These are phyloP conservation scores for Spodoptera picta DNA, from an alignment of 2,888 invertebrate species.

Conservation along the genomic window DNA sequence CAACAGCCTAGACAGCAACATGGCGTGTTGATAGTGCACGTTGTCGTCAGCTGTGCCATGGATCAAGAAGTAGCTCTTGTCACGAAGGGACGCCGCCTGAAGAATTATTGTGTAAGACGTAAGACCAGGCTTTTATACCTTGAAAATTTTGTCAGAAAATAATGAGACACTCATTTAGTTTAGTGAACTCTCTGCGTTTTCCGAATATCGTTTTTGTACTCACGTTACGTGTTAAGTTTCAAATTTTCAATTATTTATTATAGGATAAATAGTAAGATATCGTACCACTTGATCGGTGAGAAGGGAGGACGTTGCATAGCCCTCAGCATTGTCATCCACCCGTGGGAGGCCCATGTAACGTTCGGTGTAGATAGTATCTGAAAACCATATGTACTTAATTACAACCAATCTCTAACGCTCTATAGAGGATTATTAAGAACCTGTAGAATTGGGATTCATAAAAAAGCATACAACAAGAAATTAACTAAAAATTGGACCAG, in stretches of 20 bases:
- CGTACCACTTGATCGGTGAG: slow-evolving; percentile 88
- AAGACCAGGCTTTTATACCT: too few species aligned
- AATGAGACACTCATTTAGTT: too few species aligned
- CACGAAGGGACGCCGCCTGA: slow-evolving; percentile 81
- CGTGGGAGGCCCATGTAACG: slow-evolving; percentile 97
- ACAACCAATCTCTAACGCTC: background rate
- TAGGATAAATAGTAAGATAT: background rate
- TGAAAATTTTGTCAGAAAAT: too few species aligned
- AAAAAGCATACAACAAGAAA: too few species aligned
- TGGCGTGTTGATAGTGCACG: slow-evolving; percentile 99
- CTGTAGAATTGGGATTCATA: too few species aligned
- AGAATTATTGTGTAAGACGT: background rate
- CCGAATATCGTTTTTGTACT: too few species aligned
- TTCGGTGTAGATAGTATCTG: slow-evolving; percentile 99
- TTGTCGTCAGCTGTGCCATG: slow-evolving; percentile 99
- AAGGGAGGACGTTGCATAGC: slow-evolving; percentile 93
- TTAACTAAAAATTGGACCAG: too few species aligned
- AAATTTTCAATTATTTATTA: too few species aligned
- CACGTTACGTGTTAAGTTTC: too few species aligned
- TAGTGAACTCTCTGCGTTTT: too few species aligned
- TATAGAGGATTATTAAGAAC: too few species aligned
- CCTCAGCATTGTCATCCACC: slow-evolving; percentile 90
- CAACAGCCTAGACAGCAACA: slow-evolving; percentile 95
- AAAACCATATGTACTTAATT: background rate
- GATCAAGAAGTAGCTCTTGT: slow-evolving; percentile 95